Evolutionary conservation across 1,140 invertebrate genomes (phyloP), one percentile per base, ranked within the genome.

Genomic region (Hylyphantes graminicola): DNA sequence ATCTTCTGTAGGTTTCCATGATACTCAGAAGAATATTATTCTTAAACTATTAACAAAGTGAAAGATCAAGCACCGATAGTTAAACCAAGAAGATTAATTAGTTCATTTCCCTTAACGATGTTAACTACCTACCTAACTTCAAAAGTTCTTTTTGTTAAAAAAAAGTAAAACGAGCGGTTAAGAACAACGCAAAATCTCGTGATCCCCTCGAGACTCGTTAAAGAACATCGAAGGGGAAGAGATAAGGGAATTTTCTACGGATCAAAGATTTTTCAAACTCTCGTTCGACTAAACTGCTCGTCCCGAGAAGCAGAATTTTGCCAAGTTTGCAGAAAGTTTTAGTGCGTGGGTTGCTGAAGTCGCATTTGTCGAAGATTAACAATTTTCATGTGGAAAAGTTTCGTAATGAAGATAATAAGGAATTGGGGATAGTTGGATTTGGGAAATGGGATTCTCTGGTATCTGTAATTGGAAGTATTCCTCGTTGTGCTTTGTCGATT

Each of bases 131-230:
- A 35, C 35, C 35, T 35, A 35, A 35, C 35, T 35, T 35, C 35
- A 2, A 35, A 35, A 35, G 35, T 35, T 35, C 35, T 35, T 35
- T 35, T 35, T 35, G 1, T 35, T 35, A 2, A 2, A 35, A 35
- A 35, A 5, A 35, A n/a, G n/a, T n/a, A n/a, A 35, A 35, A 35
- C 35, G 35, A 35, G 35, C 35, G 35, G 35, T 35, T 35, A 35
- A 35, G 35, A 70, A 53, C 54, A 74, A 57, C n/a, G 53, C 12
- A 63, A 19, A 51, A 17, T 76, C 59, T 76, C 72, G n/a, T 17
- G 72, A 63, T 51, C 53, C 74, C 50, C 74, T 11, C 12, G 74
- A 61, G 74, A 51, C 74, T 76, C 74, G 59, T 76, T 76, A 76
- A 51, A 12, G 35, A 64, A 21, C 17, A 19, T 11, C 12, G 19